These are phyloP conservation scores for Capitella teleta DNA, from an alignment of 1,140 invertebrate genomes.

Conservation along the genomic window DNA sequence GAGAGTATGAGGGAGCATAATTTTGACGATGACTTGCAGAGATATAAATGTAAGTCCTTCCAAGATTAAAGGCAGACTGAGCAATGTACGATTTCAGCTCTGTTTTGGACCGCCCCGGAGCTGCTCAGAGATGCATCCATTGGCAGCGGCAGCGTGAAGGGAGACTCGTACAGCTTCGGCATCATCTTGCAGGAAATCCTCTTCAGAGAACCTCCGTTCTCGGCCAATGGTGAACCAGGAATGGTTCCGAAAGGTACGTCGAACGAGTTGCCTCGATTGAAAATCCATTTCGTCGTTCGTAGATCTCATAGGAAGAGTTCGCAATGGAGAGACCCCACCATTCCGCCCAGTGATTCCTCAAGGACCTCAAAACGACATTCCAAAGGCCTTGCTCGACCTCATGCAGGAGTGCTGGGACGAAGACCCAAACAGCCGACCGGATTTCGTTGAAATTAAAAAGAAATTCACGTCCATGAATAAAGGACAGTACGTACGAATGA, in stretches of 20 bases:
- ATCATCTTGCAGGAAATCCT: slow-evolving; percentile 72
- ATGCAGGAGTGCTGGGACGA: slow-evolving; percentile 5
- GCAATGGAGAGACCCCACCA: slow-evolving; percentile 1
- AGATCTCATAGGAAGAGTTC: neutral
- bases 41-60: no score
- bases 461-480: slow-evolving; percentile 1
- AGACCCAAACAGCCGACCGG: slow-evolving; percentile 3
- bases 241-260: neutral
- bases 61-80: no score
- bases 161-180: slow-evolving; percentile 78
- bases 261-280: neutral
- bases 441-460: slow-evolving; percentile 7
- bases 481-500: neutral
- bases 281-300: neutral
- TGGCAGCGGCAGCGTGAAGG: neutral
- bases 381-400: neutral
- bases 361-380: neutral
- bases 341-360: neutral
- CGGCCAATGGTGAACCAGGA: neutral
- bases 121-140: slow-evolving; percentile 10
- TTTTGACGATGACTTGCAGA: no score
- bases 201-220: slow-evolving; percentile 64
- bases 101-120: slow-evolving; percentile 35
- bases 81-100: no score
- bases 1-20: no score